Conservation (phyloP, 2,888 invertebrate genomes). For the Tetropium fuscum region DNA sequence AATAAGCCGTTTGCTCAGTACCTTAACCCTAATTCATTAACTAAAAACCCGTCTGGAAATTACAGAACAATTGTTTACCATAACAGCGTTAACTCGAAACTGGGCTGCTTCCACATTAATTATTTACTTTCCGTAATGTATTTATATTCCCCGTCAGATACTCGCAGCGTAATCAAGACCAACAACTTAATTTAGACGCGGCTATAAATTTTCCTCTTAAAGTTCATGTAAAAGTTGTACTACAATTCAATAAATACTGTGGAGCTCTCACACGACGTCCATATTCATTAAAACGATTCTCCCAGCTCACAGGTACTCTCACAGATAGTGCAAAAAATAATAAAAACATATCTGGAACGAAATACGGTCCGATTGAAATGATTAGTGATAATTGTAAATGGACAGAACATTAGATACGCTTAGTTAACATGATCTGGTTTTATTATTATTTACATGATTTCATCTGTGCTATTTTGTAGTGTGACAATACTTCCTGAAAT, state of each 20-base stretch:
- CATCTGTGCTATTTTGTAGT: too few relatives aligned
- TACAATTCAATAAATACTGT: constrained; percentile 55
- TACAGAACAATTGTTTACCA: constrained; percentile 33
- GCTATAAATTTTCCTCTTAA: constrained; percentile 55
- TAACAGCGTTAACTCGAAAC: constrained; percentile 23
- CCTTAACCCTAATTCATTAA: too few relatives aligned
- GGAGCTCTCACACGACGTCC: constrained; percentile 43
- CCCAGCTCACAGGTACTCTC: too few relatives aligned
- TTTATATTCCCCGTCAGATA: constrained; percentile 44
- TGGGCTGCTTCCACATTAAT: constrained; percentile 34
- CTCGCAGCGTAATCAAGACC: constrained; percentile 52
- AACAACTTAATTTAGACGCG: constrained; percentile 57
- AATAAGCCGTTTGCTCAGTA: too few relatives aligned
- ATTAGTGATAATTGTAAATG: too few relatives aligned
- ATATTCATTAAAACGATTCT: constrained; percentile 33
- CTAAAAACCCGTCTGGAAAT: too few relatives aligned
- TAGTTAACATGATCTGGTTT: too few relatives aligned
- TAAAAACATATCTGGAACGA: constrained; percentile 20
- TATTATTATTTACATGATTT: too few relatives aligned
- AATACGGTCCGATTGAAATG: constrained; percentile 8
- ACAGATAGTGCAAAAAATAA: constrained; percentile 24
- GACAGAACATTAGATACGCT: too few relatives aligned
- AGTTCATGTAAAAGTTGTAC: constrained; percentile 54
- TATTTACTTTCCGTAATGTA: constrained; percentile 36
- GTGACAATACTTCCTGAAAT: too few relatives aligned